Base-by-base conservation (phyloP, 2,113 vertebrate species). In the Cromileptes altivelis region DNA sequence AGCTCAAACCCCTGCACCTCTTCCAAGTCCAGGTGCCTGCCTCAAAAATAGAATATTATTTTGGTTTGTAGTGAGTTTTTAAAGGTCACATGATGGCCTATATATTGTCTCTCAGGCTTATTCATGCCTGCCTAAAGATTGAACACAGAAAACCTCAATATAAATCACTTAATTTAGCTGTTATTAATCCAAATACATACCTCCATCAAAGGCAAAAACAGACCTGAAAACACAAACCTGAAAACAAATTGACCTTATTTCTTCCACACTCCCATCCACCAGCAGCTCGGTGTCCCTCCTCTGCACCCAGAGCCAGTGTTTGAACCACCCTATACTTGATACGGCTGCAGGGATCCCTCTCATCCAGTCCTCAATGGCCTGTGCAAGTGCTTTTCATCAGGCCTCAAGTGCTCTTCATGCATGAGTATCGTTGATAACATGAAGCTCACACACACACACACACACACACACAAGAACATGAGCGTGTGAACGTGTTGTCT, bases 311-410 rank as follows among this genome's bases (percentile, higher is more conserved):
- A 71, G 47, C 70, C 69, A 3, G 33, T 3, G 67, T 60, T 85
- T 73, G 75, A 80, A 17, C 61, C 57, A 37, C 37, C 2, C 1
- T 47, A 50, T 30, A 37, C 27, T 58, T 47, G 33, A 74, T 77
- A 19, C 8, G 10, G 75, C 49, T 73, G 65, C 62, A 67, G 70
- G 58, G 67, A 80, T 55, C 76, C 60, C 25, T 49, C 74, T 67
- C 72, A 42, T 77, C 63, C 45, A 15, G 25, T 37, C 47, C 60
- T 86, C 77, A 84, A 60, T 72, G 70, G 76, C 49, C 77, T 76
- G 63, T 49, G 68, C 30, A 84, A 85, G 75, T 75, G 84, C 53
- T 81, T 70, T 76, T 76, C 78, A 90, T 77, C 81, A 30, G 68
- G 69, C 45, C 57, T 84, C 60, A 82, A 84, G 84, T 71, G 88